Evolutionary conservation across 2,888 invertebrate species (phyloP), one percentile per base, ranked within the genome.

Genomic region (Hedya salicella): DNA sequence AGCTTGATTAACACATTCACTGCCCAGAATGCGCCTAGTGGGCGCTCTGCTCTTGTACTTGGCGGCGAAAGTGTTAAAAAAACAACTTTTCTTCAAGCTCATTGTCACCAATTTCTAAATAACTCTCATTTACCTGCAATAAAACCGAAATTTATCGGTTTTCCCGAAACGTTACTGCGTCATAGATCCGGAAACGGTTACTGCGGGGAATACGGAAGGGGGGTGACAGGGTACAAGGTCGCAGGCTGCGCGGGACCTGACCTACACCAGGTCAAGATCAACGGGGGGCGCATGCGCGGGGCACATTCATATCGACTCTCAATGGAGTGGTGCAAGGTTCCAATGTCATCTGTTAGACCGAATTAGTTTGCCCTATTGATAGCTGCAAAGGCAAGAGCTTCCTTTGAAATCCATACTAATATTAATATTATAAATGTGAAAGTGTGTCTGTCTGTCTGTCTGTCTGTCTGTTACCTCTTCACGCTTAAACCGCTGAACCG

Each of bases 261-360:
- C 88, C 87, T 73, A 78, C 72, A 76, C 79, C 78, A 80, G 87
- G 88, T 88, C 88, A 88, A 88, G 88, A 88, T 78, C 88, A 85
- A 67, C 68, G 72, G 78, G 72, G 30, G 19, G 67, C 79, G 81
- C 78, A 70, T 81, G 83, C 83, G 82, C 73, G 60, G 50, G 16
- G 21, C 53, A 48, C 60, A 32, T 67, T 49, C 53, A 67, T 30
- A 40, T 42, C 52, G 68, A 63, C 49, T 68, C 70, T 76, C 70
- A 77, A 77, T 81, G 76, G 72, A 73, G 69, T 73, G 17, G 3
- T 25, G 25, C 6, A 36, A 36, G 36, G 36, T 11, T 36, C 2
- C 11, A 36, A 2, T 9, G 9, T 6, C 25, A 9, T 36, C 2
- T 36, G 36, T 36, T 36, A 36, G 36, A 9, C 8, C 36, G 36